phyloP scores from a whole-genome alignment of 2,888 invertebrate genomes.

The Abrostola triplasia region DNA sequence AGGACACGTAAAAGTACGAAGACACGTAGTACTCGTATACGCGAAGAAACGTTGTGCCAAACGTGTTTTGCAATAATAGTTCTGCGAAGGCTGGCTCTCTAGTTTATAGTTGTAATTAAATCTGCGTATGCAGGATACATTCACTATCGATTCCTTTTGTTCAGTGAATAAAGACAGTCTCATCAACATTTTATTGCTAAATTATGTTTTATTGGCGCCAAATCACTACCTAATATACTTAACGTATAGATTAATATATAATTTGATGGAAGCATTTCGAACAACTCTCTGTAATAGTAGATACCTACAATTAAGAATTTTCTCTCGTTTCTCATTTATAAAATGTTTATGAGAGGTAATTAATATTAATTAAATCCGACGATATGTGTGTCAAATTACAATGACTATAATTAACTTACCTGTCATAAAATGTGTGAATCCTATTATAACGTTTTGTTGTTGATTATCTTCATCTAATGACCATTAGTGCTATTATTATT shows the following conservation, averaged over 20 bases:
- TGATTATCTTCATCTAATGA: constrained; percentile 47
- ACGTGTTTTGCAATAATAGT: constrained; percentile 44
- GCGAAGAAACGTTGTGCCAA: constrained; percentile 37
- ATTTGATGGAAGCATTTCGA: neutral
- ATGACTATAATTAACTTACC: constrained; percentile 32
- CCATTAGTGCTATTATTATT: constrained; percentile 42
- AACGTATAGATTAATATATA: neutral
- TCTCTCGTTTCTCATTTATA: neutral
- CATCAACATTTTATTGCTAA: constrained; percentile 14
- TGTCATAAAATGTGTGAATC: constrained; percentile 38
- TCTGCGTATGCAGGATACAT: constrained; percentile 10
- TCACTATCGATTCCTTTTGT: constrained; percentile 18
- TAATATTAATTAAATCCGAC: constrained; percentile 10
- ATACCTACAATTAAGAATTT: neutral
- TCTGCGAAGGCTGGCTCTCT: constrained; percentile 31
- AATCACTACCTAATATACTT: constrained; percentile 1
- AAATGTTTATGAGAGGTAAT: constrained; percentile 2
- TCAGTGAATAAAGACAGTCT: neutral
- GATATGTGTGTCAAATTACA: constrained; percentile 18
- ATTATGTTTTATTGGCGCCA: constrained; percentile 4
- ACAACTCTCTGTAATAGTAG: neutral
- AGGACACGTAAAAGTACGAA: constrained; percentile 54
- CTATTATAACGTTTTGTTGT: constrained; percentile 23
- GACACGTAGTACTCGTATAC: constrained; percentile 11
- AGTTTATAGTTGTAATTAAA: constrained; percentile 34